Evolutionary conservation across 37 sponge, comb jelly and placozoan species (phyloP), one percentile per base, ranked within the genome.

Genomic region (Cladorhizidae sp.): DNA sequence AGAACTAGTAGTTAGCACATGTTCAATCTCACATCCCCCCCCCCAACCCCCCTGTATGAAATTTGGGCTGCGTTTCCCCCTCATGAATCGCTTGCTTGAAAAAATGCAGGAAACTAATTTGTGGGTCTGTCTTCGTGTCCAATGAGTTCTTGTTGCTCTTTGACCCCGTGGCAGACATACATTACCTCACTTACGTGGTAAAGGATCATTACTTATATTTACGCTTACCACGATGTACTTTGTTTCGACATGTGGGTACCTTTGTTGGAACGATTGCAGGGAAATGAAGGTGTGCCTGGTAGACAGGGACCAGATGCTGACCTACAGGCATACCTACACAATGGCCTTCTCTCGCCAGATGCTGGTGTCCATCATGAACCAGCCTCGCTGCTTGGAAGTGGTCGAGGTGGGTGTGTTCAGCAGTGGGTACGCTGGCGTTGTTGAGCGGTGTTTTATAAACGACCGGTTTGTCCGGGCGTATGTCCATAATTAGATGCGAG

Each of bases 281-380:
- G 36, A 32, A 63, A 40, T 31, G 79, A 32, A 50, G 79, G 52
- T 5, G 77, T 25, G 64, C 42, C 64, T 12, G 77, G 64, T 32
- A 64, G 43, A n/a, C 32, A 7, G 26, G 32, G 35, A 17, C 38
- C 41, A 9, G 63, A 63, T 21, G 39, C 6, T 32, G 5, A 39
- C 29, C 11, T 42, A 5, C 71, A 54, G 74, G 72, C 49, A 1
- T 71, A 43, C 45, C 45, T 71, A 21, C 49, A 45, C 14, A n/a
- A 43, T 96, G 55, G 55, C 63, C 37, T 93, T 85, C 75, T 94
- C 94, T 43, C 75, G 88, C 26, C 75, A 67, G 29, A 40, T 80
- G 40, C 79, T 96, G 1, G 54, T 57, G 25, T 80, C 73, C 35
- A 38, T 96, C 52, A 50, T 91, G 52, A 51, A 50, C 45, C 69